These are phyloP conservation scores for Lacerta agilis DNA, from an alignment of 2,797 vertebrate species.

Conservation along the genomic window DNA sequence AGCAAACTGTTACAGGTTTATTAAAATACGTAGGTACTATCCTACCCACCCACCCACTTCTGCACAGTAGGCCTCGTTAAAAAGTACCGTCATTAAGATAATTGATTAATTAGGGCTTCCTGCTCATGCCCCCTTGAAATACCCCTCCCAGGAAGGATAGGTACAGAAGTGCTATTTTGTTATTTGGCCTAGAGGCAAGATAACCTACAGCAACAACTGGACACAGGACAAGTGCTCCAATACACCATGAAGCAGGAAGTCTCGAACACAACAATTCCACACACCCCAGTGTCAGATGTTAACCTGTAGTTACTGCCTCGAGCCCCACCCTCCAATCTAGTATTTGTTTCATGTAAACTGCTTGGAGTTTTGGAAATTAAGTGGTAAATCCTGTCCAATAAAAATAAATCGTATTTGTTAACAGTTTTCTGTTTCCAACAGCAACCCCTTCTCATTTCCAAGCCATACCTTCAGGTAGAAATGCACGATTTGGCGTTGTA, in stretches of 20 bases:
- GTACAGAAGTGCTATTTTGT: background rate
- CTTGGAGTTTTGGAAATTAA: too few species aligned
- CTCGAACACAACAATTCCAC: background rate
- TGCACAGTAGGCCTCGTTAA: background rate
- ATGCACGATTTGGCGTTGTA: conserved; percentile 70
- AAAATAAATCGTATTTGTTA: background rate
- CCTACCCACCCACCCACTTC: too few species aligned
- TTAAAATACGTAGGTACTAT: background rate
- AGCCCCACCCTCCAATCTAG: background rate
- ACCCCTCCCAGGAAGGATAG: background rate
- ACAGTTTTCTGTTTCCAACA: rapidly evolving
- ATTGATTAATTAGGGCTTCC: background rate
- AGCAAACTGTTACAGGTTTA: background rate
- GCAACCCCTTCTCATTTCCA: background rate
- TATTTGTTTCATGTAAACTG: too few species aligned
- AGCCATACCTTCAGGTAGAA: conserved; percentile 79
- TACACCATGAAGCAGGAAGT: background rate
- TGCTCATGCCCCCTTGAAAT: too few species aligned
- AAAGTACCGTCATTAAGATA: background rate
- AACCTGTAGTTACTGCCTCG: background rate
- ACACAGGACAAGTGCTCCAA: background rate
- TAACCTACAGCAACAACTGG: background rate
- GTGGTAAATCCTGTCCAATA: too few species aligned
- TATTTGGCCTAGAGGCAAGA: background rate
- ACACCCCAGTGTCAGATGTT: background rate